Conservation (phyloP, 2,888 invertebrate genomes). For the Automeris io region DNA sequence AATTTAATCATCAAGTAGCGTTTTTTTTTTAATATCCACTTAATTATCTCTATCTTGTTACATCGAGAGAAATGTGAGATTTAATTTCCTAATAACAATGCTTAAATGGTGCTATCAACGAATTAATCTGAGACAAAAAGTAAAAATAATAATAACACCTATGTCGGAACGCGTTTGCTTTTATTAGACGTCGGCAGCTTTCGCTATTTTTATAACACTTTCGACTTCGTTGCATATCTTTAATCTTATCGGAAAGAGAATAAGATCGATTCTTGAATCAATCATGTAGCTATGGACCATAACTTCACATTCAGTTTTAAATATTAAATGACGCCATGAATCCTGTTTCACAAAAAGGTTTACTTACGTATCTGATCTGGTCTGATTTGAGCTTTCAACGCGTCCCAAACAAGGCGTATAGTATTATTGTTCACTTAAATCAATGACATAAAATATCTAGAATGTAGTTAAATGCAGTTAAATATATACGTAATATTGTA, state of each 20-base stretch:
- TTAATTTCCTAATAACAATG: conserved; percentile 7
- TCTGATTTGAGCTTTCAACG: no score
- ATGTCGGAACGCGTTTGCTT: conserved; percentile 26
- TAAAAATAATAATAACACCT: conserved; percentile 15
- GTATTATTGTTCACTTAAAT: no score
- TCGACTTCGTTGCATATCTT: conserved; percentile 13
- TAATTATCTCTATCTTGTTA: neutral
- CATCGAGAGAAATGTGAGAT: conserved; percentile 6
- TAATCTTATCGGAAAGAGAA: conserved; percentile 19
- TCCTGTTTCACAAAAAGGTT: conserved; percentile 10
- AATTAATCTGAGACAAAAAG: conserved; percentile 10
- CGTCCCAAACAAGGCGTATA: no score
- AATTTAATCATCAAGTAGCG: conserved; percentile 1
- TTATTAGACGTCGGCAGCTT: conserved; percentile 22
- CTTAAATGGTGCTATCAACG: conserved; percentile 5
- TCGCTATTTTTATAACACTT: conserved; percentile 16
- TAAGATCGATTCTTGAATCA: conserved; percentile 21
- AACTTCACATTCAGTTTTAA: conserved; percentile 2
- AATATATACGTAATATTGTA: no score
- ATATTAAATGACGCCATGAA: conserved; percentile 2
- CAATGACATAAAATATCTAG: no score
- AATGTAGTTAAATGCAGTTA: no score
- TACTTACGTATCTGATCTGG: neutral
- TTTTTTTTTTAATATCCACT: conserved; percentile 1
- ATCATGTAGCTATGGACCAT: conserved; percentile 16